Conservation (phyloP, 2,888 invertebrate species). For the Parnassius apollo region DNA sequence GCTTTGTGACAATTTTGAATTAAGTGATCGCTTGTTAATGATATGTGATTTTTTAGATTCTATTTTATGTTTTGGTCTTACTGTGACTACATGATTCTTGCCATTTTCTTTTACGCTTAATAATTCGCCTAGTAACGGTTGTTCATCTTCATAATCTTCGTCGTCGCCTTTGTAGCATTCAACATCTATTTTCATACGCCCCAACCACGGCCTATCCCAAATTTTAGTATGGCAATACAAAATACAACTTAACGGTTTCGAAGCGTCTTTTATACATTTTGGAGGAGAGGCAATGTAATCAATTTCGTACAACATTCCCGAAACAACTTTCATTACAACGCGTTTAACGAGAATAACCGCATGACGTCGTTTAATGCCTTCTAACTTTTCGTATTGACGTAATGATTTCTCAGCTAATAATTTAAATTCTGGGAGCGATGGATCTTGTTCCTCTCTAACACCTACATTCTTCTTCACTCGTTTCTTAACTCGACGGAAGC, state of each 20-base stretch:
- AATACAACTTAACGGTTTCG: slow-evolving; percentile 33
- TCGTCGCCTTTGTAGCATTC: slow-evolving; percentile 44
- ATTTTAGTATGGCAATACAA: slow-evolving; percentile 69
- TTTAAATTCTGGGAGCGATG: slow-evolving; percentile 38
- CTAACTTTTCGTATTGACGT: slow-evolving; percentile 36
- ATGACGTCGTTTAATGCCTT: slow-evolving; percentile 35
- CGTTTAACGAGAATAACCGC: slow-evolving; percentile 45
- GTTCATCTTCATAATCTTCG: slow-evolving; percentile 23
- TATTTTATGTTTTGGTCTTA: background rate
- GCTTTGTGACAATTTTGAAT: slow-evolving; percentile 38
- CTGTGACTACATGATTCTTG: background rate
- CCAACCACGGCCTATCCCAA: slow-evolving; percentile 79
- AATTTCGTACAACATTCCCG: slow-evolving; percentile 48
- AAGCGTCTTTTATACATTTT: slow-evolving; percentile 33
- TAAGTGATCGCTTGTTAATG: slow-evolving; percentile 43
- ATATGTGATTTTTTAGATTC: background rate
- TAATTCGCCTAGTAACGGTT: background rate
- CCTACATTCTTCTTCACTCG: slow-evolving; percentile 30
- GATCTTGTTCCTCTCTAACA: slow-evolving; percentile 31
- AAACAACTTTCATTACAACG: slow-evolving; percentile 43
- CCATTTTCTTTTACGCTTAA: no score
- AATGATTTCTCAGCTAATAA: slow-evolving; percentile 47
- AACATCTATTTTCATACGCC: slow-evolving; percentile 53
- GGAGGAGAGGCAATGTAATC: slow-evolving; percentile 46
- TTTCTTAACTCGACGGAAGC: background rate